Evolutionary conservation across 2,888 invertebrate species (phyloP), one percentile per base, ranked within the genome.

Genomic region (Herminia tarsipennalis): DNA sequence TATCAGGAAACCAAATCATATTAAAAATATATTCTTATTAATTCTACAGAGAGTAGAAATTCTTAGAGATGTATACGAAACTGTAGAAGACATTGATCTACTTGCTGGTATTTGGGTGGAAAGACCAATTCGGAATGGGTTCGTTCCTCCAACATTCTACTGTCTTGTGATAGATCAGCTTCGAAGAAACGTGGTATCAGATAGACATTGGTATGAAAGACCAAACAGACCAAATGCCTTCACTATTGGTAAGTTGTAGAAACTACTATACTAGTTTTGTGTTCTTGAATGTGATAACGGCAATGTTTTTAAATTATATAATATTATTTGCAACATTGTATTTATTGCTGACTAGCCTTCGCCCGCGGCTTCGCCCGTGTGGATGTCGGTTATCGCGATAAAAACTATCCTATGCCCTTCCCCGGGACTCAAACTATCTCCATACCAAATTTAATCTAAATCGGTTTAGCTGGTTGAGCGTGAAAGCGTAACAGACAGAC

Each of bases 121-220:
- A 76, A 93, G 93, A 45, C 94, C 95, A 0, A 89, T 97, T 32
- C 94, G 94, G 2, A 97, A 96, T 18, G 96, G 96, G 27, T 94
- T 95, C 93, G 93, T 97, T 21, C 97, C 98, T n/a, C 95, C 97
- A 0, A 97, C 97, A 2, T 96, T 98, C 75, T 96, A 96, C 51
- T 98, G 98, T 70, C 92, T 98, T 46, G 95, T 98, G 56, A 96
- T 95, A 4, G 95, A 96, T n/a, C 97, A 98, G 83, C 94, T 97
- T 83, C 94, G 94, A 61, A 95, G 95, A 65, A 92, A 95, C 1
- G 92, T 96, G 58, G 92, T 94, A 35, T 96, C 96, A 27, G 98
- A 98, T 81, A 93, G 98, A 66, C 98, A 97, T 85, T 98, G 97
- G 97, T 91, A 79, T 21, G 85, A 85, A 42, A 70, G 81, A 18